Conservation (phyloP, 1,140 invertebrate genomes). For the Coelopa frigida region DNA sequence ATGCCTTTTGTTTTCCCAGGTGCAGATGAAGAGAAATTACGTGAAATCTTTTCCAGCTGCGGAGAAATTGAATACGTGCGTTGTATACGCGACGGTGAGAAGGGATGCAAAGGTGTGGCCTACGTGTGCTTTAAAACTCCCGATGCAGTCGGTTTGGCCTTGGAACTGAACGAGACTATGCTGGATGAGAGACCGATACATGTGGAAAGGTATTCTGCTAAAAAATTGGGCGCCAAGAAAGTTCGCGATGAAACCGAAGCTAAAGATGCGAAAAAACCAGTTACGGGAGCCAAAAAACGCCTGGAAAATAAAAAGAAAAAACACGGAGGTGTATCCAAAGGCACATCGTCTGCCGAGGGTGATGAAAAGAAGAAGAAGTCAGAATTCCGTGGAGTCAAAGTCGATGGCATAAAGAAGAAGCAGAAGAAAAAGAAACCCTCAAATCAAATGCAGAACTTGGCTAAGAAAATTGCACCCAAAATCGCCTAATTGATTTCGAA, state of each 20-base stretch:
- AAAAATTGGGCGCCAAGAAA: conserved; percentile 35
- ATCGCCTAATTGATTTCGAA: too few relatives aligned
- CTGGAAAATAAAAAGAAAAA: conserved; percentile 18
- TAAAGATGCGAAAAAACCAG: conserved; percentile 17
- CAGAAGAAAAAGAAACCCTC: conserved; percentile 31
- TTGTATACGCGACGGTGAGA: conserved; percentile 29
- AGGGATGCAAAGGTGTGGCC: conserved; percentile 40
- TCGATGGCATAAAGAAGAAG: conserved; percentile 25
- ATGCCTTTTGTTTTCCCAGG: conserved; percentile 18
- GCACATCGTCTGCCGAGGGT: background rate
- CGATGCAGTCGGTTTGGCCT: conserved; percentile 34
- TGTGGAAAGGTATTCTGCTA: conserved; percentile 33
- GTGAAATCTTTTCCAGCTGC: conserved; percentile 38
- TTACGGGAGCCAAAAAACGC: conserved; percentile 17
- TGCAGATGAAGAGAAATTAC: conserved; percentile 31
- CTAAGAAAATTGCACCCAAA: conserved; percentile 41
- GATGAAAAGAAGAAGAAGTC: conserved; percentile 28
- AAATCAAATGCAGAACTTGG: conserved; percentile 23
- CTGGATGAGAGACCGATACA: conserved; percentile 39
- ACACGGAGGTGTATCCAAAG: conserved; percentile 6
- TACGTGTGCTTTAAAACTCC: conserved; percentile 38
- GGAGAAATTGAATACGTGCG: conserved; percentile 42
- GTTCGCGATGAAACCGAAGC: conserved; percentile 19
- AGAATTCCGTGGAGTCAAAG: conserved; percentile 34
- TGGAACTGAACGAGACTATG: conserved; percentile 35